Evolutionary conservation across 2,113 vertebrate species (phyloP).

Genomic region (Nibea coibor): DNA sequence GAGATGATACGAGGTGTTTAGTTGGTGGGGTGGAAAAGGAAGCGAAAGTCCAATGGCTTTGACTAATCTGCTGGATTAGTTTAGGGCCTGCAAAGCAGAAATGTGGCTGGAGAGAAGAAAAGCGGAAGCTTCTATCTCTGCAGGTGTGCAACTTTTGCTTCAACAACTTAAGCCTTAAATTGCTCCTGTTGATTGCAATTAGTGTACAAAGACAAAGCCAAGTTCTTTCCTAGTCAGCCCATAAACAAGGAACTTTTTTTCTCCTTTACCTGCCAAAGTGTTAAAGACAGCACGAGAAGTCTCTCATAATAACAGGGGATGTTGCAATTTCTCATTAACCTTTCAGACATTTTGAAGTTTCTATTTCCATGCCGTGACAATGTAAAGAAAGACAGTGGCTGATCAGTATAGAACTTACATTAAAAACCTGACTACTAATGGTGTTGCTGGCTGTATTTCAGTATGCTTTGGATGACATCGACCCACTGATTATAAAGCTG

Average conservation of each 20-base stretch:
- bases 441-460: constrained; percentile 61
- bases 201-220: neutral
- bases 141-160: constrained; percentile 16
- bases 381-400: neutral
- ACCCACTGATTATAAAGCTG: constrained; percentile 75
- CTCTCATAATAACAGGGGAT: neutral
- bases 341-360: constrained; percentile 9
- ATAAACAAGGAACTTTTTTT: neutral
- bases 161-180: constrained; percentile 5
- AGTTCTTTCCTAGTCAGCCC: neutral
- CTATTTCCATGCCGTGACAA: neutral
- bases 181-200: constrained; percentile 37
- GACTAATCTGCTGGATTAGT: no score
- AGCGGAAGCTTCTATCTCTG: neutral
- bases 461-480: constrained; percentile 61
- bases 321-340: constrained; percentile 5
- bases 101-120: no score
- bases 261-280: neutral
- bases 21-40: no score
- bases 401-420: constrained; percentile 32
- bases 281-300: neutral
- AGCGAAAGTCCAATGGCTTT: no score
- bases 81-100: no score
- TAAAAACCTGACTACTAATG: constrained; percentile 61
- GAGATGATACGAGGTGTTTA: no score